Base-by-base conservation (phyloP, 2,113 vertebrate species). In the Astur gentilis region DNA sequence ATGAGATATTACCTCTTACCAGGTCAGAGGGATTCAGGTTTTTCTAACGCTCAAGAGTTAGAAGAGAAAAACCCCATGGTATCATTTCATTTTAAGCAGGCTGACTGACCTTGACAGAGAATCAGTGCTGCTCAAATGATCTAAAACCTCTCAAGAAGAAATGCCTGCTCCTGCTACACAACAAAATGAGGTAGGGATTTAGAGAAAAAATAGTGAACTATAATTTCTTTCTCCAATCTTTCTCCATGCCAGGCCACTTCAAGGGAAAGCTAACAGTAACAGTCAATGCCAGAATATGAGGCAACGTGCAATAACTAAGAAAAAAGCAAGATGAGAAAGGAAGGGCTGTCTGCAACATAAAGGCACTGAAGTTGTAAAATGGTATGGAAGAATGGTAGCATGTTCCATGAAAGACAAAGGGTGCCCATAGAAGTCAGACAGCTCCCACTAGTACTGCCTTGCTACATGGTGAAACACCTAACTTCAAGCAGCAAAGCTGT, bases 391-490 rank as follows among this genome's bases (percentile, higher is more conserved):
- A 79, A 76, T 6, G 10, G 52, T 13, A 71, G 57, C 31, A 5
- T 4, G 25, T 20, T 66, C 61, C 73, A 64, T 11, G 5, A 34
- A 50, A 89, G 73, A 79, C n/a, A 67, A n/a, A 78, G 7, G 14
- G 32, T 3, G 84, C 55, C 64, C 77, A 69, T 61, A 52, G 32
- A 31, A 21, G 44, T 10, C 80, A 67, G 38, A 25, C 40, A 60
- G 27, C 16, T 95, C 60, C 55, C 73, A 55, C 55, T 55, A 16
- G 38, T 5, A 52, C 21, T 69, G 71, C 80, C 89, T 38, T 45
- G 50, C 80, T 55, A 17, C 17, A 7, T 3, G 19, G n/a, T 49
- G 27, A 44, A 76, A 47, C 57, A 44, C 0, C 0, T 3, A 50
- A 47, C n/a, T 31, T 72, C 5, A 73, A 34, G 49, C 61, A 91